Percentiles rank a stretch among this genome's conserved stretches.
Evolutionary conservation across 1,140 invertebrate species (phyloP).

Genomic region (Drosophila erecta): DNA sequence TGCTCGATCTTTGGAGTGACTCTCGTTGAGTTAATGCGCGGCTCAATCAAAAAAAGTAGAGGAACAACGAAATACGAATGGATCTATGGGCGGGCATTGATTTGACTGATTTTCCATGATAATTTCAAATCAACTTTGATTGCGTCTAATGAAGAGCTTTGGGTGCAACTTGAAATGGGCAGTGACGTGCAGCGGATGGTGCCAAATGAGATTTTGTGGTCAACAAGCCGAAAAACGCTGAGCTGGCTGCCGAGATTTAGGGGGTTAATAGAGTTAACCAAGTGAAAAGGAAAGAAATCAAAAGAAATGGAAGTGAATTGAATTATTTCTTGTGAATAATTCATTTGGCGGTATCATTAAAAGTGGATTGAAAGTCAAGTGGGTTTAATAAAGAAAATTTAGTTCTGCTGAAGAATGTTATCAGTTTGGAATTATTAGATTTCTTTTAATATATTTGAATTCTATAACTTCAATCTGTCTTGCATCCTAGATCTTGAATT

Average conservation of each 20-base stretch:
- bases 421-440: too few species aligned
- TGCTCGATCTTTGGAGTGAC: slow-evolving; percentile 39
- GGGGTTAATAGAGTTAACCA: slow-evolving; percentile 24
- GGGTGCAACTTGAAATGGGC: neutral
- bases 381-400: neutral
- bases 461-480: neutral
- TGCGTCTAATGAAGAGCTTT: slow-evolving; percentile 47
- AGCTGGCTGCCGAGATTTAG: slow-evolving; percentile 2
- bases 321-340: slow-evolving; percentile 30
- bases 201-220: slow-evolving; percentile 68
- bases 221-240: slow-evolving; percentile 31
- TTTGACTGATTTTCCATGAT: slow-evolving; percentile 68
- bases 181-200: slow-evolving; percentile 5
- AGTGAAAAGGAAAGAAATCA: slow-evolving; percentile 33
- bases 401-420: too few species aligned
- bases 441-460: too few species aligned
- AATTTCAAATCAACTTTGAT: slow-evolving; percentile 49
- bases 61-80: slow-evolving; percentile 27
- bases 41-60: slow-evolving; percentile 45
- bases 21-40: slow-evolving; percentile 49
- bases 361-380: slow-evolving; percentile 11
- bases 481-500: too few species aligned
- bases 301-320: slow-evolving; percentile 30
- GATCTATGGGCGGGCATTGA: slow-evolving; percentile 52
- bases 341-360: slow-evolving; percentile 20